Evolutionary conservation across 1,140 invertebrate species (phyloP), one percentile per base, ranked within the genome.

Genomic region (Cotesia typhae): DNA sequence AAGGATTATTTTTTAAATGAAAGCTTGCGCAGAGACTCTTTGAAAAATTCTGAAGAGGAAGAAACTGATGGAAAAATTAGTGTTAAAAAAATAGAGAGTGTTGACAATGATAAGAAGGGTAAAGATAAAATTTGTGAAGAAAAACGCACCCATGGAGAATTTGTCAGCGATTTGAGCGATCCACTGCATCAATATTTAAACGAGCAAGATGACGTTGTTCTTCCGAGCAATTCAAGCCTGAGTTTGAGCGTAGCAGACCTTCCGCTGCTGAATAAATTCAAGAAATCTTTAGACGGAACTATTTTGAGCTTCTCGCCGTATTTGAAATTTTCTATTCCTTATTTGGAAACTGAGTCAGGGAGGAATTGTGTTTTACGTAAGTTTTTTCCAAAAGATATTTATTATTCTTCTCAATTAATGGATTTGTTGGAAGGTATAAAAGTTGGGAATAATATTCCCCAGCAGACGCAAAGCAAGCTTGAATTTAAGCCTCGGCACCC

Each of bases 251-350:
- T 92, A 0, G 89, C 90, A 4, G 89, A 92, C 73, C 80, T 91
- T 4, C 91, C 91, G 1, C 84, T 90, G 36, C 85, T 89, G 2
- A 93, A 92, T 79, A 90, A 90, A 67, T 96, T 96, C 77, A 90
- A 92, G 57, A 92, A 93, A 79, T 89, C 91, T 2, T 83, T 97
- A 3, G 91, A 93, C 72, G 92, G 92, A 38, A 91, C 91, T 0
- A 86, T 94, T 70, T 87, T 98, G 0, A 96, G 94, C 0, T 90
- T 94, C 74, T 98, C 96, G 0, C 96, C 97, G 0, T 95, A 93
- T 85, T 87, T 97, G 1, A 92, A 92, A 72, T 94, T 95, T 77
- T 90, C 92, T 0, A 88, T 97, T 55, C 97, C 97, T 0, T 98
- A 94, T 85, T 83, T 98, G 71, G 95, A 97, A 84, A 96, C 95